Conservation (phyloP, 53 echinoderm and acorn worm species). For the Mesocentrotus franciscanus region DNA sequence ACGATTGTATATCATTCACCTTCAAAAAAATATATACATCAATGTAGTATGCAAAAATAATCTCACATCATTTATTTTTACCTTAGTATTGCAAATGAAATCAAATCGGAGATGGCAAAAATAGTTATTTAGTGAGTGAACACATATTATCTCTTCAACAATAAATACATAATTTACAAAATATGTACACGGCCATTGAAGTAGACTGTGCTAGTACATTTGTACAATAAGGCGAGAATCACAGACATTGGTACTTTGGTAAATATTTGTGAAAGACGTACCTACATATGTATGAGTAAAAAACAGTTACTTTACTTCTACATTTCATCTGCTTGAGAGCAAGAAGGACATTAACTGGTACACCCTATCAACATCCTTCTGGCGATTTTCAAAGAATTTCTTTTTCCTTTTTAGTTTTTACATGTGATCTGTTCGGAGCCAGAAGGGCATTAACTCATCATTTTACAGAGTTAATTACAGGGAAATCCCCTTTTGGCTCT, state of each 20-base stretch:
- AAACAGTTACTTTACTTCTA: not conserved
- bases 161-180: constrained; percentile 37
- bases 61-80: not conserved
- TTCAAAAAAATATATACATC: not conserved
- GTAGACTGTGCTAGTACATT: not conserved
- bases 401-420: not conserved
- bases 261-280: constrained; percentile 43
- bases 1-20: not conserved
- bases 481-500: too few species aligned
- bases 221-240: constrained; percentile 1
- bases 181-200: not conserved
- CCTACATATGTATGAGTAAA: not conserved
- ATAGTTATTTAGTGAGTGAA: constrained; percentile 21
- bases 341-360: not conserved
- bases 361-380: too few species aligned
- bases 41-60: not conserved
- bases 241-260: constrained; percentile 37
- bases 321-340: not conserved
- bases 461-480: too few species aligned
- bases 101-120: constrained; percentile 2
- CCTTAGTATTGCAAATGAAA: not conserved
- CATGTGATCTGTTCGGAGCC: too few species aligned
- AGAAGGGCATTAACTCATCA: too few species aligned
- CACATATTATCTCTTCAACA: not conserved
- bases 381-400: not conserved